Percentiles rank a stretch among this genome's conserved stretches.
These are phyloP conservation scores for Tiliqua scincoides DNA, from an alignment of 2,113 vertebrate species.

Conservation along the genomic window DNA sequence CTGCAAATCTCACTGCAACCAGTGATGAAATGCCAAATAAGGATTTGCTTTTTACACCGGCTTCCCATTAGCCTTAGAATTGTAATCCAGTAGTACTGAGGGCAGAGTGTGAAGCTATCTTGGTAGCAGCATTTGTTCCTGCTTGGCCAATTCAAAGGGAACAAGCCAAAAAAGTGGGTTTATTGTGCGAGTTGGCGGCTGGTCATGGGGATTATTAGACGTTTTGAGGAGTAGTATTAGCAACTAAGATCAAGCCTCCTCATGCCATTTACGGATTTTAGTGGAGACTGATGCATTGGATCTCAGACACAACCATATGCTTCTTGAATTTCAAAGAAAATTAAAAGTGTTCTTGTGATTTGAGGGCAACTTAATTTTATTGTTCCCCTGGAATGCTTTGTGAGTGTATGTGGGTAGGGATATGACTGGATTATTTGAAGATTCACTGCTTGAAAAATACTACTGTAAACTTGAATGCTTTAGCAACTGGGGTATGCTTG, in stretches of 20 bases:
- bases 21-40: neutral
- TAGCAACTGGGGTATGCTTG: slow-evolving; percentile 19
- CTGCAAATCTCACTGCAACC: neutral
- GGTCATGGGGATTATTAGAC: neutral
- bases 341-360: slow-evolving; percentile 28
- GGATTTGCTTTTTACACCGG: neutral
- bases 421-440: slow-evolving; percentile 37
- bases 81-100: neutral
- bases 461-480: slow-evolving; percentile 20
- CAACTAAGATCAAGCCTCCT: neutral
- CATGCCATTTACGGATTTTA: slow-evolving; percentile 31
- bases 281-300: slow-evolving; percentile 7
- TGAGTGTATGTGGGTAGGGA: neutral
- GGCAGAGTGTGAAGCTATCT: neutral
- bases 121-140: too few relatives aligned
- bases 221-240: neutral
- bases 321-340: slow-evolving; percentile 58
- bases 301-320: slow-evolving; percentile 22
- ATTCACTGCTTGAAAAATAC: slow-evolving; percentile 26
- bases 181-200: neutral
- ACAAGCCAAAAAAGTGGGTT: neutral
- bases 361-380: slow-evolving; percentile 28
- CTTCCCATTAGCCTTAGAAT: neutral
- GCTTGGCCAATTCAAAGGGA: neutral
- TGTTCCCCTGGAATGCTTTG: slow-evolving; percentile 31